A percentile compares a stretch with the other conserved stretches of the same genome.
These are phyloP conservation scores for Crenichthys baileyi DNA, from an alignment of 2,797 vertebrate genomes.

Conservation along the genomic window DNA sequence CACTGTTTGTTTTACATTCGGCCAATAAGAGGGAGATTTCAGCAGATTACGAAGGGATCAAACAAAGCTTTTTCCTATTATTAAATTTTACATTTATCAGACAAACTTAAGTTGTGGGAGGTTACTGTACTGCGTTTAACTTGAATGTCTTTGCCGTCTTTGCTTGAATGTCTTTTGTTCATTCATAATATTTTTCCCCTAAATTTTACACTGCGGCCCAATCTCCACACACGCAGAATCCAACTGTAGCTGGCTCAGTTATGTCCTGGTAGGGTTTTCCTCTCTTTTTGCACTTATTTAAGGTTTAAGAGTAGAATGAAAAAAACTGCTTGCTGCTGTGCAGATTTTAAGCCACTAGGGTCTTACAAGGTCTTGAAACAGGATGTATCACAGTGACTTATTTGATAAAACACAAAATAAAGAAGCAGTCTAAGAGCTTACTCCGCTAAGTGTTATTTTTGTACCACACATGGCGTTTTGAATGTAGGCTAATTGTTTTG, in stretches of 20 bases:
- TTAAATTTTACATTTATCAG: not conserved
- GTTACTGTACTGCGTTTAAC: not conserved
- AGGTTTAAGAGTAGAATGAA: not conserved
- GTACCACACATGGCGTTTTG: not conserved
- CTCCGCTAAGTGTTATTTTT: not conserved
- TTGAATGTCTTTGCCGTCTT: constrained; percentile 1
- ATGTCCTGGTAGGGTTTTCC: not conserved
- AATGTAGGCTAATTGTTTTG: not conserved
- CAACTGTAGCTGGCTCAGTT: not conserved
- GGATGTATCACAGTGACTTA: not conserved
- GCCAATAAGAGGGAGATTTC: constrained; percentile 6
- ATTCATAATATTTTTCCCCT: not conserved
- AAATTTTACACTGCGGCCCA: not conserved
- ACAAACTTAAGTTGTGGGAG: not conserved
- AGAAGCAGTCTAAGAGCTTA: not conserved
- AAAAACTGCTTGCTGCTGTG: not conserved
- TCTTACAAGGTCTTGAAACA: not conserved
- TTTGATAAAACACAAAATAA: not conserved
- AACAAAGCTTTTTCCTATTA: not conserved
- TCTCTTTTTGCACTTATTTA: not conserved
- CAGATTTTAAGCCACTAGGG: not conserved
- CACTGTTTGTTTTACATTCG: constrained; percentile 27
- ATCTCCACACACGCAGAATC: not conserved
- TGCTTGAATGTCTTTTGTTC: not conserved
- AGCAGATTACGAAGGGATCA: constrained; percentile 18